A percentile compares a stretch with the other conserved stretches of the same genome.
Evolutionary conservation across 2,113 vertebrate genomes (phyloP).

Genomic region (Caracal caracal): DNA sequence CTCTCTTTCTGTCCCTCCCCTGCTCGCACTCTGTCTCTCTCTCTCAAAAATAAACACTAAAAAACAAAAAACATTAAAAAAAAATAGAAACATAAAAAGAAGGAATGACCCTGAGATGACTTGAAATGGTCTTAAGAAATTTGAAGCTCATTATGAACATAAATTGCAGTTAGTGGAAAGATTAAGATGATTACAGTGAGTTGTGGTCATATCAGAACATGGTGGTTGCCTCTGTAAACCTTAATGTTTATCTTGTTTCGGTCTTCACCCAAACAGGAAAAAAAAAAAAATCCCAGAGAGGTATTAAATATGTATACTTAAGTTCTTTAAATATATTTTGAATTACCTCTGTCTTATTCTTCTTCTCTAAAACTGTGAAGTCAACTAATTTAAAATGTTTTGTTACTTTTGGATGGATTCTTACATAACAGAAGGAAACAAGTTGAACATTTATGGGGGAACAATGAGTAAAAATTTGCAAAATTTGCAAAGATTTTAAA

Average conservation of each 20-base stretch:
- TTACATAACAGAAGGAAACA: neutral
- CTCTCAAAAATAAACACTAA: too few species aligned
- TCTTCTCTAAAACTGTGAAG: neutral
- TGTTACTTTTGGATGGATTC: neutral
- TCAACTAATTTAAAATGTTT: neutral
- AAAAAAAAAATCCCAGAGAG: neutral
- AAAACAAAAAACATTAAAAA: too few species aligned
- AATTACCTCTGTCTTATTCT: neutral
- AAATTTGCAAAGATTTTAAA: conserved; percentile 26
- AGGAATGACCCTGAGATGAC: neutral
- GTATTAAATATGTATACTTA: neutral
- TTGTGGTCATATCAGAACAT: neutral
- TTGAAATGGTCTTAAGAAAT: neutral
- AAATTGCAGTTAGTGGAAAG: neutral
- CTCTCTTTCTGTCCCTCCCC: too few species aligned
- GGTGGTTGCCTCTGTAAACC: neutral
- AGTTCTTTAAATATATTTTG: conserved; percentile 16
- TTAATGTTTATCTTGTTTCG: neutral
- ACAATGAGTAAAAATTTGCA: neutral
- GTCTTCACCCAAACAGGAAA: neutral
- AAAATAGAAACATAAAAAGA: too few species aligned
- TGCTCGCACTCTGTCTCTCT: too few species aligned
- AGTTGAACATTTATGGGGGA: neutral
- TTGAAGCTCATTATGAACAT: neutral
- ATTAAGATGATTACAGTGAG: neutral